These are phyloP conservation scores for Masnerella sp. DNA, from an alignment of 2,888 invertebrate species.

Conservation along the genomic window DNA sequence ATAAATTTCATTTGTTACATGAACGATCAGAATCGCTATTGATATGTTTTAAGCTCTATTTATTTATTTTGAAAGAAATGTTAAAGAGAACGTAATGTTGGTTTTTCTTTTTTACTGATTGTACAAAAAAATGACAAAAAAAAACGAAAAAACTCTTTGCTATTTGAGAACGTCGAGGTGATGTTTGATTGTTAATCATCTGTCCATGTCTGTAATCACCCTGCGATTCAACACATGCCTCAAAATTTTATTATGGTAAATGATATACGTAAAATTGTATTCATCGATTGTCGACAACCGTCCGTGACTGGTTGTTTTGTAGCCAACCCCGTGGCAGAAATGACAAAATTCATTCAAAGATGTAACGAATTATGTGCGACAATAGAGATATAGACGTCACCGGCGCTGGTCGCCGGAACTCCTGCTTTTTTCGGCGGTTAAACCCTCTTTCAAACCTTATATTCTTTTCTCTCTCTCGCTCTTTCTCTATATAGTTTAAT, in stretches of 20 bases:
- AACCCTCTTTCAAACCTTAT: constrained; percentile 30
- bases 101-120: constrained; percentile 29
- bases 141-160: not conserved
- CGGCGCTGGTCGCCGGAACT: constrained; percentile 62
- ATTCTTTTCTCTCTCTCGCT: no score
- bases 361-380: constrained; percentile 60
- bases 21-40: no score
- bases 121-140: constrained; percentile 5
- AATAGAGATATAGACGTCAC: constrained; percentile 60
- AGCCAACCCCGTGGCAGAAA: constrained; percentile 38
- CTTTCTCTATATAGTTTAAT: no score
- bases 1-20: no score
- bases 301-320: constrained; percentile 35
- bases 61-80: no score
- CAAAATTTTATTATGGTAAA: no score
- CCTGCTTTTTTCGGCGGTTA: constrained; percentile 36
- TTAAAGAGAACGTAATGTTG: no score
- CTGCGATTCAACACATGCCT: no score
- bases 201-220: constrained; percentile 28
- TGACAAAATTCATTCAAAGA: constrained; percentile 33
- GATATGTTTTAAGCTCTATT: no score
- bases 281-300: constrained; percentile 1
- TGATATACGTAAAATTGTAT: constrained; percentile 3
- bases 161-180: constrained; percentile 2
- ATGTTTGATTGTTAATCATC: constrained; percentile 18